These are phyloP conservation scores for Leiothrix lutea DNA, from an alignment of 2,113 vertebrate genomes.

Conservation along the genomic window DNA sequence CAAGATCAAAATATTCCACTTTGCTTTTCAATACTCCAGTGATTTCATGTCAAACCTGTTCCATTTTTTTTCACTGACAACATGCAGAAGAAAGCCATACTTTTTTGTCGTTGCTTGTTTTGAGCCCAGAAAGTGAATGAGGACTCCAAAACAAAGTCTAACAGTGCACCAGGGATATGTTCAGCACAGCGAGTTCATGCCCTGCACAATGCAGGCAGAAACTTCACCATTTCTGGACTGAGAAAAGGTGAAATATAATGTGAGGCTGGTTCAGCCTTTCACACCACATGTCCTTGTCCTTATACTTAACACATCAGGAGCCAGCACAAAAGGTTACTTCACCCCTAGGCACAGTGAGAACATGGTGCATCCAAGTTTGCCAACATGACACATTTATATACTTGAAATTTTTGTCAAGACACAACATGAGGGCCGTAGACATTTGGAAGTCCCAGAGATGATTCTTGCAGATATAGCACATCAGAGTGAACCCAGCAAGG, in stretches of 20 bases:
- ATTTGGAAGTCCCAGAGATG: neutral
- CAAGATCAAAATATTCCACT: neutral
- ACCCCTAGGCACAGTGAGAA: neutral
- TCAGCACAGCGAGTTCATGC: neutral
- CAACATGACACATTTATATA: neutral
- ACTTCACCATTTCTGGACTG: neutral
- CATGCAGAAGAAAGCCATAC: neutral
- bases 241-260: neutral
- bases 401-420: neutral
- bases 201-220: neutral
- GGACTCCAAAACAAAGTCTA: neutral
- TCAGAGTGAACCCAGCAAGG: neutral
- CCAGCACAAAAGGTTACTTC: neutral
- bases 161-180: neutral
- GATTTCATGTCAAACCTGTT: neutral
- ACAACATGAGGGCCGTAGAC: neutral
- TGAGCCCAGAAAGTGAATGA: neutral
- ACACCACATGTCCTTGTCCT: neutral
- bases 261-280: neutral
- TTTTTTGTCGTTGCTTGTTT: neutral
- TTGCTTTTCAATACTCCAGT: neutral
- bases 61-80: neutral
- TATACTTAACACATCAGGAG: neutral
- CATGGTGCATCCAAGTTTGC: accelerated
- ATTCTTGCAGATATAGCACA: neutral